Evolutionary conservation across 2,888 invertebrate species (phyloP).

Genomic region (Hemaris fuciformis): DNA sequence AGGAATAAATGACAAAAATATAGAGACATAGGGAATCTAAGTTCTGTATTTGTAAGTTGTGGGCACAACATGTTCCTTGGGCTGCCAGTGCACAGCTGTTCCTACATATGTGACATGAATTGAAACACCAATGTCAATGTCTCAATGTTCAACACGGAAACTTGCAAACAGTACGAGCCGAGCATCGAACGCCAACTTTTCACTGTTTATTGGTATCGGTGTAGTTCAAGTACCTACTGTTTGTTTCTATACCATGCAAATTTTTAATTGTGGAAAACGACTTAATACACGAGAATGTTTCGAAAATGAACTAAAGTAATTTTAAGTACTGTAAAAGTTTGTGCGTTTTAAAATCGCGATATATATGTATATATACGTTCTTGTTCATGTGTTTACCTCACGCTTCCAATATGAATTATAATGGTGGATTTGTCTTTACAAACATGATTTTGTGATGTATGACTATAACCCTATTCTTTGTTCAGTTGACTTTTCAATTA

Average conservation of each 20-base stretch:
- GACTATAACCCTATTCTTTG: too few species aligned
- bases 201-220: neutral
- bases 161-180: neutral
- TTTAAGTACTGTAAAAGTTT: neutral
- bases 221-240: too few species aligned
- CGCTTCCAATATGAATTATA: too few species aligned
- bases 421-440: too few species aligned
- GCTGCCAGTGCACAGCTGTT: slow-evolving; percentile 4
- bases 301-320: neutral
- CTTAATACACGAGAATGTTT: neutral
- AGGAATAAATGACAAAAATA: neutral
- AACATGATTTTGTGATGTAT: too few species aligned
- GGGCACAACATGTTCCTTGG: neutral
- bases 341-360: too few species aligned
- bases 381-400: too few species aligned
- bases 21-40: too few species aligned
- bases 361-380: too few species aligned
- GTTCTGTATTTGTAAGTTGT: neutral
- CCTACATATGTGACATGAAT: slow-evolving; percentile 7
- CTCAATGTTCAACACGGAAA: neutral
- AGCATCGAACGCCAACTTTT: slow-evolving; percentile 1
- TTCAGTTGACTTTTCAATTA: too few species aligned
- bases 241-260: neutral
- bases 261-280: neutral
- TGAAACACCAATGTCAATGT: slow-evolving; percentile 9